These are phyloP conservation scores for Trichacis sp. DNA, from an alignment of 2,888 invertebrate species.

Conservation along the genomic window DNA sequence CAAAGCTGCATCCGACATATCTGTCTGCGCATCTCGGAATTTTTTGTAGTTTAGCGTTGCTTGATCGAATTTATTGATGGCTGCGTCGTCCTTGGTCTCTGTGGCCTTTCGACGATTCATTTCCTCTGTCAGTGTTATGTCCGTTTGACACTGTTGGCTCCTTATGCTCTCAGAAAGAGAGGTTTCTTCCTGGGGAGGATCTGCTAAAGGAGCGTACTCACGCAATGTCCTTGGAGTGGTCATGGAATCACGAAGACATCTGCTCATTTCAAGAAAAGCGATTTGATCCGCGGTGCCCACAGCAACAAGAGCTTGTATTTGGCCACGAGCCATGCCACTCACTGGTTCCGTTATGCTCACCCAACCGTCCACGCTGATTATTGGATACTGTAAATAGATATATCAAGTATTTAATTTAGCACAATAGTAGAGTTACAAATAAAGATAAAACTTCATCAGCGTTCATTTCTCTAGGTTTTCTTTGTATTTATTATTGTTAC, in stretches of 20 bases:
- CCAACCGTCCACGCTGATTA: constrained; percentile 75
- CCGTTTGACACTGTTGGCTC: constrained; percentile 58
- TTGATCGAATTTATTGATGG: constrained; percentile 52
- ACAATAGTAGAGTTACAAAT: too few relatives aligned
- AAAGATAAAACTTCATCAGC: too few relatives aligned
- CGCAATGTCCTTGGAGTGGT: constrained; percentile 36
- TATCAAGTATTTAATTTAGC: too few relatives aligned
- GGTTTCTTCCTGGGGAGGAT: not conserved
- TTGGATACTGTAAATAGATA: constrained; percentile 70
- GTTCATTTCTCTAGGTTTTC: too few relatives aligned
- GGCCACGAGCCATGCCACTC: constrained; percentile 70
- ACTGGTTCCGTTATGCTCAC: constrained; percentile 70
- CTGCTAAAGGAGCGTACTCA: constrained; percentile 12
- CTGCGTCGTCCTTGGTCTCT: constrained; percentile 29
- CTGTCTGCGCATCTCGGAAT: constrained; percentile 38
- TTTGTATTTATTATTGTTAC: too few relatives aligned
- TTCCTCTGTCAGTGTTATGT: constrained; percentile 39
- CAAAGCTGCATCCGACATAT: constrained; percentile 18
- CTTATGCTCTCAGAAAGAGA: constrained; percentile 12
- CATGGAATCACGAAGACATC: constrained; percentile 53
- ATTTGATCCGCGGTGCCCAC: constrained; percentile 75
- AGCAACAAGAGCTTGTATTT: constrained; percentile 73
- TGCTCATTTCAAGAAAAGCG: constrained; percentile 70
- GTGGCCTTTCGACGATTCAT: constrained; percentile 22
- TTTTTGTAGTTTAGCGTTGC: constrained; percentile 50